Percentiles rank a stretch among this genome's conserved stretches.
phyloP scores from a whole-genome alignment of 2,888 invertebrate species.

The Sarcophaga subvicina region DNA sequence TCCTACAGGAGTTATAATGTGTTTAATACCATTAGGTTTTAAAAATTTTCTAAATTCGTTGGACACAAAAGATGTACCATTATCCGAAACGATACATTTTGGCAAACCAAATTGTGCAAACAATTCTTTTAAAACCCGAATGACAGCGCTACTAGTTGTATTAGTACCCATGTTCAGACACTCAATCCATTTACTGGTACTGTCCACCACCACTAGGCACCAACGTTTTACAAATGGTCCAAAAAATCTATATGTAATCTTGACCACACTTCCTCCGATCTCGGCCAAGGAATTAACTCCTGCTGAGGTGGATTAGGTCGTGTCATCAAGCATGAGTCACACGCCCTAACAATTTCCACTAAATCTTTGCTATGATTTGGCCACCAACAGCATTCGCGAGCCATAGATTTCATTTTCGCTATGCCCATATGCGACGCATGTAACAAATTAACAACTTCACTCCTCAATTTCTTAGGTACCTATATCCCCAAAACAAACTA shows the following conservation, averaged over 20 bases:
- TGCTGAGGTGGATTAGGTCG: too few species aligned
- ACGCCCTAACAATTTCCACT: too few species aligned
- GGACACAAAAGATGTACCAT: too few species aligned
- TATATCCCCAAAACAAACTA: conserved; percentile 46
- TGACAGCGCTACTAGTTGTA: conserved; percentile 37
- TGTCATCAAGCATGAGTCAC: too few species aligned
- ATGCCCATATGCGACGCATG: conserved; percentile 35
- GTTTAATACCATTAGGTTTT: too few species aligned
- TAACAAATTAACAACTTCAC: background rate
- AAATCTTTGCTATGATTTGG: too few species aligned
- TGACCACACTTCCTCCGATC: too few species aligned
- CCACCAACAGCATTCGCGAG: too few species aligned
- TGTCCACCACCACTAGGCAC: conserved; percentile 68
- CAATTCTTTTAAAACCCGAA: conserved; percentile 45
- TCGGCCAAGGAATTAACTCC: too few species aligned
- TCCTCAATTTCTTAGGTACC: background rate
- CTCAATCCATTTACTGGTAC: conserved; percentile 72
- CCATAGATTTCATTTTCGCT: background rate
- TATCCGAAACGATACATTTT: conserved; percentile 3
- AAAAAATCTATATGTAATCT: too few species aligned
- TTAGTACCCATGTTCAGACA: conserved; percentile 54
- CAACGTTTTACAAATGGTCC: background rate
- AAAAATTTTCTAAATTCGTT: too few species aligned
- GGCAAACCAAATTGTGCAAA: conserved; percentile 72
- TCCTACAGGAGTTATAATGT: too few species aligned